phyloP scores from a whole-genome alignment of 2,888 invertebrate species.

The Mesorhabditis spiculigera region DNA sequence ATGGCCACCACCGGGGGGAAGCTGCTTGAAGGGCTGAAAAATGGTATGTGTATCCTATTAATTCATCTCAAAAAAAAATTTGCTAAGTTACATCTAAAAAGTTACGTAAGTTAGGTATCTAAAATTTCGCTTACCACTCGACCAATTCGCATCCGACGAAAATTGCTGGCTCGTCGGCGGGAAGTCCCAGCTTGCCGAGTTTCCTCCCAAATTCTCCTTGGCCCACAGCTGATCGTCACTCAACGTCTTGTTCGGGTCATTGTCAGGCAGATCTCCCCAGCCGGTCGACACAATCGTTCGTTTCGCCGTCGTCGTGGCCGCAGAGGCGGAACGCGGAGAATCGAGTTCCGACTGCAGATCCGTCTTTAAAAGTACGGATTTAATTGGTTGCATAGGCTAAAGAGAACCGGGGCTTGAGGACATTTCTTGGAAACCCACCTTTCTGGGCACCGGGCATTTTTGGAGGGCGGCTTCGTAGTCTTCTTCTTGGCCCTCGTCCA shows the following conservation, averaged over 20 bases:
- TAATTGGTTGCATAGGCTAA: not conserved
- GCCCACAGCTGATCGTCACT: not conserved
- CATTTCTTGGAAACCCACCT: constrained; percentile 12
- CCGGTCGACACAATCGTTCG: constrained; percentile 40
- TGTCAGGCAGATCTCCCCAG: constrained; percentile 45
- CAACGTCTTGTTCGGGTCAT: constrained; percentile 40
- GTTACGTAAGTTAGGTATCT: not conserved
- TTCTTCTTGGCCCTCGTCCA: constrained; percentile 40
- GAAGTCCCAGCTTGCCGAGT: not conserved
- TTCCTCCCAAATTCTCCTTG: not conserved
- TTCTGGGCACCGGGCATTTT: constrained; percentile 36
- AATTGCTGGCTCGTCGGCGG: not conserved
- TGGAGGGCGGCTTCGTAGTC: constrained; percentile 35
- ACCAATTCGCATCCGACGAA: not conserved
- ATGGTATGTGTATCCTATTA: not conserved
- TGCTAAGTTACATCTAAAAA: not conserved
- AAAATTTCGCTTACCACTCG: not conserved
- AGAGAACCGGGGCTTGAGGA: not conserved
- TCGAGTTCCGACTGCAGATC: constrained; percentile 23
- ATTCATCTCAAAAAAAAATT: not conserved
- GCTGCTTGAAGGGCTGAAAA: not conserved
- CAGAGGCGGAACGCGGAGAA: constrained; percentile 24
- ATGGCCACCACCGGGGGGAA: constrained; percentile 10
- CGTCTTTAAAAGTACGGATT: not conserved
- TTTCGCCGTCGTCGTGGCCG: constrained; percentile 25